A percentile compares a stretch with the other conserved stretches of the same genome.
Conservation (phyloP, 2,888 invertebrate species). For the Leucophenga maculata region DNA sequence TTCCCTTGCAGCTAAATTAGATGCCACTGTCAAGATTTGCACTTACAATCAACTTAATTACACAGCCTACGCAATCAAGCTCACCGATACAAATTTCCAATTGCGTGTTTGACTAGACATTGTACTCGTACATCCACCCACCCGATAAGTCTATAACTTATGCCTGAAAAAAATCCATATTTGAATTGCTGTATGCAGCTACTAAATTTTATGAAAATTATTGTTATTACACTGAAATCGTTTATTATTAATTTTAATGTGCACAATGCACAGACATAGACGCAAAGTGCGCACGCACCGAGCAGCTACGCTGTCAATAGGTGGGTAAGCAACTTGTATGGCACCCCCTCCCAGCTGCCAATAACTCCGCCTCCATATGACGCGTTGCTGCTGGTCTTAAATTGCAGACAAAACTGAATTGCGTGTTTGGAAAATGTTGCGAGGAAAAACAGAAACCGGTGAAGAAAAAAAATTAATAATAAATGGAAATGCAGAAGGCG, state of each 20-base stretch:
- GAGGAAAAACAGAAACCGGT: background rate
- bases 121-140: background rate
- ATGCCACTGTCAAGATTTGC: background rate
- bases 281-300: background rate
- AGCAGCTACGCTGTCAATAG: too few relatives aligned
- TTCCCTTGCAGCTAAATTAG: background rate
- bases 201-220: conserved; percentile 64
- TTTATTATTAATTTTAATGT: conserved; percentile 71
- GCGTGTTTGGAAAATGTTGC: background rate
- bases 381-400: too few relatives aligned
- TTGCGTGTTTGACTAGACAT: conserved; percentile 3
- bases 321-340: too few relatives aligned
- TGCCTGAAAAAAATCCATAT: background rate
- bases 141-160: background rate
- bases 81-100: background rate
- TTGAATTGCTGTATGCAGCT: conserved; percentile 32
- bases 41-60: background rate
- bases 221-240: conserved; percentile 68
- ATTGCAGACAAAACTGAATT: conserved; percentile 1
- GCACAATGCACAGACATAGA: conserved; percentile 19
- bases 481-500: conserved; percentile 37
- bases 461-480: conserved; percentile 1
- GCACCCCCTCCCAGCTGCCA: too few relatives aligned
- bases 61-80: conserved; percentile 1
- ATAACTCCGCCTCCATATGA: too few relatives aligned